A percentile compares a stretch with the other conserved stretches of the same genome.
phyloP scores from a whole-genome alignment of 2,888 invertebrate species.

The Drosophila buzzatii region DNA sequence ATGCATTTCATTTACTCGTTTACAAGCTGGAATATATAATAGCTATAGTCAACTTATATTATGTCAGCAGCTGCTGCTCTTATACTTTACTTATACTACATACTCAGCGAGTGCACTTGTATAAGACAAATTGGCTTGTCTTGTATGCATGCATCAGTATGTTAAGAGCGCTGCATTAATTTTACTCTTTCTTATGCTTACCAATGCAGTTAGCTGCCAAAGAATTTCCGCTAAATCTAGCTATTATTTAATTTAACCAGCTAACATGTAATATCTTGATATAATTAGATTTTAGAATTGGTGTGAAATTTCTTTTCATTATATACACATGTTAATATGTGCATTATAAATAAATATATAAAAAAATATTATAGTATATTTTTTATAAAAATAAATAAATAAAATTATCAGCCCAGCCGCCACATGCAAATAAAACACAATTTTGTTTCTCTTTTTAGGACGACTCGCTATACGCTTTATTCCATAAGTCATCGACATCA shows the following conservation, averaged over 20 bases:
- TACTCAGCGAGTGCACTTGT: too few relatives aligned
- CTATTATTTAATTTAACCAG: not conserved
- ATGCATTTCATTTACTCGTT: too few relatives aligned
- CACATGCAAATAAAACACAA: conserved; percentile 50
- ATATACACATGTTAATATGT: not conserved
- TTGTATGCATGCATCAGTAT: not conserved
- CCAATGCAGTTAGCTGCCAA: not conserved
- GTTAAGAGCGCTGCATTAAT: not conserved
- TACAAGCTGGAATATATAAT: too few relatives aligned
- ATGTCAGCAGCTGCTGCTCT: too few relatives aligned
- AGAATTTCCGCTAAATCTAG: not conserved
- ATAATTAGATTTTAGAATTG: too few relatives aligned
- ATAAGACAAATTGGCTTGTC: not conserved
- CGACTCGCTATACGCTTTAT: conserved; percentile 73
- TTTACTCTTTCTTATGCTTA: not conserved
- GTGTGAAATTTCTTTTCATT: not conserved
- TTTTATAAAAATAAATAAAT: not conserved
- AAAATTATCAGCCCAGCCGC: not conserved
- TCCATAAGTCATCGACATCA: conserved; percentile 65
- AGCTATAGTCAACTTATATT: too few relatives aligned
- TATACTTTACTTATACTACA: too few relatives aligned
- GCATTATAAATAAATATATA: too few relatives aligned
- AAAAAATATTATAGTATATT: too few relatives aligned
- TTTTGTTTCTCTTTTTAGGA: conserved; percentile 55
- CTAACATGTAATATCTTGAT: not conserved